Evolutionary conservation across 1,140 invertebrate species (phyloP).

Genomic region (Holcopasites calliopsidis): DNA sequence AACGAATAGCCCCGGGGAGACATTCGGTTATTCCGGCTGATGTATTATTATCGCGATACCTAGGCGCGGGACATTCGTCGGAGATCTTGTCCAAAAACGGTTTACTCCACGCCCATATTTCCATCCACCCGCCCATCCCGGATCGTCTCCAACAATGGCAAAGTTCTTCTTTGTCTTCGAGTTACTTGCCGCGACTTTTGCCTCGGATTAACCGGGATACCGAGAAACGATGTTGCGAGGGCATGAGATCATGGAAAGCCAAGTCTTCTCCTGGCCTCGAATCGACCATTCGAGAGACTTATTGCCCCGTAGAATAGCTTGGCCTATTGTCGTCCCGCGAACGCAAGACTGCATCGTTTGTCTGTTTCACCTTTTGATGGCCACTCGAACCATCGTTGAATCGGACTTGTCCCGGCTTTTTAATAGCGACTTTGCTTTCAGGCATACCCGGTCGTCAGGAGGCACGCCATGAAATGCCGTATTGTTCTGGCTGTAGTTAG

Average conservation of each 20-base stretch:
- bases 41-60: slow-evolving; percentile 20
- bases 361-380: neutral
- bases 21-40: slow-evolving; percentile 34
- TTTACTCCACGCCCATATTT: neutral
- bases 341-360: slow-evolving; percentile 4
- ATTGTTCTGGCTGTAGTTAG: too few relatives aligned
- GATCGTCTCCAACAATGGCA: neutral
- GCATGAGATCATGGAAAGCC: neutral
- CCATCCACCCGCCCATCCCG: too few relatives aligned
- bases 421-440: neutral
- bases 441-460: too few relatives aligned
- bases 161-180: slow-evolving; percentile 1
- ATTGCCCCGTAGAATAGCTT: neutral
- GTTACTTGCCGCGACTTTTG: neutral
- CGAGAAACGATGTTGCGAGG: neutral
- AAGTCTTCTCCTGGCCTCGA: slow-evolving; percentile 11
- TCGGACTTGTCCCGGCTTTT: neutral
- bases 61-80: neutral
- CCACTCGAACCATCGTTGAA: slow-evolving; percentile 6
- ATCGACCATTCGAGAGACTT: slow-evolving; percentile 17
- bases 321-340: neutral
- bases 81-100: neutral
- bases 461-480: too few relatives aligned
- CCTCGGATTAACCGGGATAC: neutral
- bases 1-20: slow-evolving; percentile 21